Base-by-base conservation (phyloP, 1,140 invertebrate genomes). In the Drosophila watanabei region DNA sequence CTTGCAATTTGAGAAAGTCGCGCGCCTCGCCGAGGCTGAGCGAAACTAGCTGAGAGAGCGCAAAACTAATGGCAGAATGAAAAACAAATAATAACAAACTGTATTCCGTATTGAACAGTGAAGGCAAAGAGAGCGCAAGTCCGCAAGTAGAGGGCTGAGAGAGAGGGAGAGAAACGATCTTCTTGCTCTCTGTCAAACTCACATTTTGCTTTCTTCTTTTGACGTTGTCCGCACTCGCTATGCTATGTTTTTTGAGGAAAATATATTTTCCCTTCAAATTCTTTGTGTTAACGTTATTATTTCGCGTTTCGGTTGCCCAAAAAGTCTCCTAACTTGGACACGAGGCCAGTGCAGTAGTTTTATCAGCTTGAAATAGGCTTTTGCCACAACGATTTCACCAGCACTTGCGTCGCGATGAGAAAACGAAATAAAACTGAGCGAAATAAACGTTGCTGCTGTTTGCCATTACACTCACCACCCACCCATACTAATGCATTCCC, bases 341-440 rank as follows among this genome's bases (percentile, higher is more conserved):
- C 30, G 13, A 46, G 16, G 13, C 9, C 28, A 13, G 0, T 24
- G 20, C 13, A 18, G 13, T 52, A 69, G 20, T 28, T 70, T 43
- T 69, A 39, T 33, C 37, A 20, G 33, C 63, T 70, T 52, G 2
- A 69, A 68, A 70, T 52, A 41, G 11, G 41, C 63, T 70, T 70
- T 65, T 57, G 52, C 52, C 61, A 63, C 39, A 54, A 48, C 54
- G 71, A 71, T 71, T 79, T 65, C 46, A 88, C 76, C 37, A 82
- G 78, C 86, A 89, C 85, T 90, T 89, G 85, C 75, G 85, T 56
- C 75, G 60, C 52, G 58, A 57, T 75, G 75, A 82, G 51, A 82
- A 65, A 75, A 65, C 86, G 70, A 89, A 88, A 89, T 65, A 71
- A 84, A 90, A 89, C 75, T 89, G 86, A 89, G 69, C 68, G 71